phyloP scores from a whole-genome alignment of 2,113 vertebrate species.

The Suricata suricatta region DNA sequence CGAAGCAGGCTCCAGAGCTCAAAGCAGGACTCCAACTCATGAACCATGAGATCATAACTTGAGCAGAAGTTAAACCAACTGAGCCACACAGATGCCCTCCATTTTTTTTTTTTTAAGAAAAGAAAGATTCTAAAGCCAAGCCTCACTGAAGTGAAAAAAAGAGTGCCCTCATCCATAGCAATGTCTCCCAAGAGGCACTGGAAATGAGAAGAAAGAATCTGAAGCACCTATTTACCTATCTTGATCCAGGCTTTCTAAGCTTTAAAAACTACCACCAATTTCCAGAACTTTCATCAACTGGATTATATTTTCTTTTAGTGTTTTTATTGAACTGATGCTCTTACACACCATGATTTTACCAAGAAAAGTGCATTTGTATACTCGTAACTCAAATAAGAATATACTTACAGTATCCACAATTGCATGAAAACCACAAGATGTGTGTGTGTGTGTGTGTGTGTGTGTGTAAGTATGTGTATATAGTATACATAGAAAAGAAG shows the following conservation, averaged over 20 bases:
- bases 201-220: not conserved
- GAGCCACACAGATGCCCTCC: no score
- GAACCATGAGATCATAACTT: no score
- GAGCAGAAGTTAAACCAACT: no score
- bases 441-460: no score
- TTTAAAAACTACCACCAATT: not conserved
- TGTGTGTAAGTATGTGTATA: not conserved
- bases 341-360: not conserved
- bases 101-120: not conserved
- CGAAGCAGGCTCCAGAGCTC: no score
- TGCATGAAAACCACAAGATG: not conserved
- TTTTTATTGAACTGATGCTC: not conserved
- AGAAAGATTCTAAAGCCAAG: not conserved
- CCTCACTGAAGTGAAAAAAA: not conserved
- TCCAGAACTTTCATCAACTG: not conserved
- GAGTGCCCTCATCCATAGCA: not conserved
- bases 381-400: not conserved
- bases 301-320: not conserved
- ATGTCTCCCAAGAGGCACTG: not conserved
- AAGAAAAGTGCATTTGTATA: not conserved
- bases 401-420: not conserved
- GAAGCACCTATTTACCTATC: not conserved
- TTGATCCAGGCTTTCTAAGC: not conserved
- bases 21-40: no score
- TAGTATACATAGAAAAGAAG: not conserved